Base-by-base conservation (phyloP, 2,797 vertebrate genomes). In the Enteromius radiatus region DNA sequence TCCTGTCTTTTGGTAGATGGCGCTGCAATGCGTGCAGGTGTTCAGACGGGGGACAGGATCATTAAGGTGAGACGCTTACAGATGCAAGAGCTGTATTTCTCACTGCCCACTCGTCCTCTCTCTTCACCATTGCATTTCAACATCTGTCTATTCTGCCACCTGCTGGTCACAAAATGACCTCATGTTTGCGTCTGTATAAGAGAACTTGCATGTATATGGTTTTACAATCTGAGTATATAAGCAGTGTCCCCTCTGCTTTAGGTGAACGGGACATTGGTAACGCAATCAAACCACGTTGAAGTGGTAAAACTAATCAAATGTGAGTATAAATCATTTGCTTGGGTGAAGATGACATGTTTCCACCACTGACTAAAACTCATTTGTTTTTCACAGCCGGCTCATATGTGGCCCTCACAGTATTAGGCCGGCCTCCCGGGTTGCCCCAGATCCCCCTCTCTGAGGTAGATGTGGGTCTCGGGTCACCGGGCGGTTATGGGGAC, bases 271-370 rank as follows among this genome's bases (percentile, higher is more conserved):
- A 98, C 97, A 71, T 93, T 98, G 78, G 98, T 99, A 47, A 99
- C 97, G 43, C 97, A 97, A 88, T 99, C 97, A 65, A 99, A 99
- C 90, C 98, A 99, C 92, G 92, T 97, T 68, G 97, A 99, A 91
- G 98, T 99, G 86, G 98, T 99, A 68, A 96, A 98, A 91, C 92
- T 99, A 89, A 99, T 99, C 78, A 99, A 96, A 95, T 98, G 98
- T 99, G 91, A 96, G 97, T 96, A 85, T 33, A 5, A 67, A 54
- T 4, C 1, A 52, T 26, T 36, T 23, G 38, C 3, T 43, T 31
- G 33, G 2, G 14, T 65, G 9, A 61, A 52, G 8, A 61, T 0
- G 6, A 19, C 5, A 11, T 28, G 1, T 70, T 71, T 65, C 7
- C 23, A 19, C 31, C 31, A 8, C 68, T 83, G 10, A 86, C 33